phyloP scores from a whole-genome alignment of 1,140 invertebrate species.

The Hycleus cichorii region DNA sequence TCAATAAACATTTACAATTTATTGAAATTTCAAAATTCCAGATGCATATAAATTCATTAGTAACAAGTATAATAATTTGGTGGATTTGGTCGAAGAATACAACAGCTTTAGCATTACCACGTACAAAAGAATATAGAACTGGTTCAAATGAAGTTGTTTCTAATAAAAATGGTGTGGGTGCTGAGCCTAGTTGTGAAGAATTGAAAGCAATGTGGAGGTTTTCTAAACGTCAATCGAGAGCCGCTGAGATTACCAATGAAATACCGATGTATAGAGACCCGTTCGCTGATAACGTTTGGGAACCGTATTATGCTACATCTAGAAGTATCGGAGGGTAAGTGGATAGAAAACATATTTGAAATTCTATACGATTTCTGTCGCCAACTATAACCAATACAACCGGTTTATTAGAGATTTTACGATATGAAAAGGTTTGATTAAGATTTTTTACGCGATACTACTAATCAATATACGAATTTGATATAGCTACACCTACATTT shows the following conservation, averaged over 20 bases:
- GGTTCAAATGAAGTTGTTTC: conserved; percentile 32
- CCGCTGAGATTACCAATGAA: conserved; percentile 77
- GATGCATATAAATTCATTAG: conserved; percentile 23
- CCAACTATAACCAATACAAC: too few species aligned
- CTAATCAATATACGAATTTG: too few species aligned
- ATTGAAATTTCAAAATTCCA: conserved; percentile 3
- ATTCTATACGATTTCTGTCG: too few species aligned
- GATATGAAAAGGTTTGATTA: too few species aligned
- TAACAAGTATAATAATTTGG: conserved; percentile 21
- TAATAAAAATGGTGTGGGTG: conserved; percentile 29
- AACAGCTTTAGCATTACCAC: conserved; percentile 26
- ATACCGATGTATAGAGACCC: conserved; percentile 72
- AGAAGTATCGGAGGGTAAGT: conserved; percentile 46
- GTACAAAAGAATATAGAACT: conserved; percentile 28
- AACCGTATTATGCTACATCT: conserved; percentile 53
- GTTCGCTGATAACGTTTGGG: conserved; percentile 73
- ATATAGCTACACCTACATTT: too few species aligned
- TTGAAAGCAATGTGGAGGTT: conserved; percentile 86
- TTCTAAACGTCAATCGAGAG: conserved; percentile 78
- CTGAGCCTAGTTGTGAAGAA: conserved; percentile 78
- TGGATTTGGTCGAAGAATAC: conserved; percentile 19
- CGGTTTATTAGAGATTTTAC: too few species aligned
- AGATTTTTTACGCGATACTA: too few species aligned
- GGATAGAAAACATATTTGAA: conserved; percentile 2
- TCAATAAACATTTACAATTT: too few species aligned